phyloP scores from a whole-genome alignment of 2,888 invertebrate genomes.

The Heliothis peltigera region DNA sequence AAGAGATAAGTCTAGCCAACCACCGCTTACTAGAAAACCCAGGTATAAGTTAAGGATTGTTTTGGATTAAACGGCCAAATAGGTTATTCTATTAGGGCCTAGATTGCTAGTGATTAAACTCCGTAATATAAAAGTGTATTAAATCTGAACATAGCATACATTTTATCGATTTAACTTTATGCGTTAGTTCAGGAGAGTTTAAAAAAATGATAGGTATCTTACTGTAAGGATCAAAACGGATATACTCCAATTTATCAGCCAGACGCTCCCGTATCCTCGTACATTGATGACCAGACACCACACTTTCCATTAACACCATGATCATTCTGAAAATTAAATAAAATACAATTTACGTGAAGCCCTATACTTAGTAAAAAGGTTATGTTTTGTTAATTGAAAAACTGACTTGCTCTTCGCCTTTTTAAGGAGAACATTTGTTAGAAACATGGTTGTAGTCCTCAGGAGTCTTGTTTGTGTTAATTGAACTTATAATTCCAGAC shows the following conservation, averaged over 20 bases:
- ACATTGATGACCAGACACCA: constrained; percentile 93
- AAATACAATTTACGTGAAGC: neutral
- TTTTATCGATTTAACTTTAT: neutral
- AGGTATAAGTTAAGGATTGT: too few relatives aligned
- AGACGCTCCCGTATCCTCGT: constrained; percentile 92
- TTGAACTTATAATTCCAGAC: constrained; percentile 1
- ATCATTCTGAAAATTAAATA: constrained; percentile 89
- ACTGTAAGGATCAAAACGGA: constrained; percentile 95
- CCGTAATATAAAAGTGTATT: too few relatives aligned
- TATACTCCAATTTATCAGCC: constrained; percentile 94
- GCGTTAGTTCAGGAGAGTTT: constrained; percentile 17
- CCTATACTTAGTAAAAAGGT: neutral
- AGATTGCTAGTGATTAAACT: too few relatives aligned
- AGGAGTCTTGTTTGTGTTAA: neutral
- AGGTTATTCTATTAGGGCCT: too few relatives aligned
- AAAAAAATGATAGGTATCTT: constrained; percentile 79
- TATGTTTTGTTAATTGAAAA: neutral
- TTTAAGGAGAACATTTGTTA: constrained; percentile 92
- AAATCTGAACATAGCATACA: too few relatives aligned
- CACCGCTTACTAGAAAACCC: too few relatives aligned
- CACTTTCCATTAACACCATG: constrained; percentile 95
- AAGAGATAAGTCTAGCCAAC: too few relatives aligned
- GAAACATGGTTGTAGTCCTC: constrained; percentile 88
- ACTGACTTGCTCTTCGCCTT: constrained; percentile 94
- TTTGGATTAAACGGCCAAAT: too few relatives aligned